Base-by-base conservation (phyloP, 2,113 vertebrate genomes). In the Anolis sagrei region DNA sequence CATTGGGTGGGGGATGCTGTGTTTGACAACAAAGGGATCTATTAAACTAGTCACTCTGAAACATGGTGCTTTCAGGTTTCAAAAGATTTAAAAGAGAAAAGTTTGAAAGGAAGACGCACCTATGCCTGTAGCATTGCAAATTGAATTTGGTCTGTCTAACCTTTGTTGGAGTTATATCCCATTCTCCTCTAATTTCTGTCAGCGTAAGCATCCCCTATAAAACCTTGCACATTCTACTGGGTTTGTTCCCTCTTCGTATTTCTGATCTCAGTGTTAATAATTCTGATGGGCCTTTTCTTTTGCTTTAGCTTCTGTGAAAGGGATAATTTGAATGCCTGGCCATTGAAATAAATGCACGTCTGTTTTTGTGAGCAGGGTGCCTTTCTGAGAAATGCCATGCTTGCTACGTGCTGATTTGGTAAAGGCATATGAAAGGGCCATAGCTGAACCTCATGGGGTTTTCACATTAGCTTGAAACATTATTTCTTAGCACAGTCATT, bases 401-500 rank as follows among this genome's bases (percentile, higher is more conserved):
- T 58, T 1, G 0, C 81, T 64, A 70, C 29, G 0, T 85, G 76
- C 44, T 51, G 9, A 49, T 88, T 85, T 68, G 84, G 77, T 44
- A 79, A 77, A 34, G 86, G 69, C 77, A 29, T 1, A 0, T 0
- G 0, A 78, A 51, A 1, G 0, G 7, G 0, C 34, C 7, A 76
- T 79, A 74, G 74, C 73, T 7, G 36, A 58, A 14, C 21, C 32
- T 66, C 64, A 25, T 83, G 7, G 48, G 21, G 68, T 82, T 88
- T 51, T 79, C 83, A 69, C 81, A 1, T 78, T 89, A 25, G 34
- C 79, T 78, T 1, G 0, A 85, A 82, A 74, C 88, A 44, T 81
- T 83, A 84, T 83, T 89, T 74, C 68, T 89, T 92, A 58, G 66
- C 79, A 88, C 89, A 84, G 84, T 87, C 83, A 81, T 90, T 89